Evolutionary conservation across 2,888 invertebrate species (phyloP), one percentile per base, ranked within the genome.

Genomic region (Lycocerus yunnanus): DNA sequence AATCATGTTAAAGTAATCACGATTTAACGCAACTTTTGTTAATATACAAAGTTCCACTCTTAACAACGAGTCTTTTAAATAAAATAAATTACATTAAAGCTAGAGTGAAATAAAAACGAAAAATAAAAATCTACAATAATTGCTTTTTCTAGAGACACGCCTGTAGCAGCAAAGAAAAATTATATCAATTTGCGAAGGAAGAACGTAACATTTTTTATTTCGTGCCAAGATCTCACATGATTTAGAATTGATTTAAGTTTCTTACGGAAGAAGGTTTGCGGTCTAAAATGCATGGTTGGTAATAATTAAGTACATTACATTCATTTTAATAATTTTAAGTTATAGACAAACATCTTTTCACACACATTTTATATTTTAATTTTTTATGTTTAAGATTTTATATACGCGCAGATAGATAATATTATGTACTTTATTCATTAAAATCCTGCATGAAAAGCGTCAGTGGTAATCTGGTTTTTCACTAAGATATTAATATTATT

Each of bases 131-230:
- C 58, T 27, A 70, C 69, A 75, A 75, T 75, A 75, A 75, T 72
- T 75, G 75, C 75, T 69, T 72, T 72, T 72, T 75, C 72, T 73
- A 69, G 66, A 68, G 69, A 75, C 75, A 75, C 75, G 75, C 72
- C 70, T 72, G 61, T 61, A 69, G 72, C 66, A 68, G 71, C 65
- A 66, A 74, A 74, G 76, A 76, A 74, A 76, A 74, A 76, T 74
- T 71, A 74, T 75, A 71, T 76, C 76, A 70, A 71, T 76, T 73
- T 73, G 74, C 66, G 71, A 76, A 66, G 21, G 68, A 63, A 20
- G 66, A 76, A 76, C 69, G 66, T 20, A 63, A 63, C 61, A 20
- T 63, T 63, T 20, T 18, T 20, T 68, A 68, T 58, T 58, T 18
- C 68, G 15, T 68, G 43, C 61, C 11, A 63, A 5, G 20, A n/a